Evolutionary conservation across 2,797 vertebrate genomes (phyloP), one percentile per base, ranked within the genome.

Genomic region (Cyprinodon diabolis): DNA sequence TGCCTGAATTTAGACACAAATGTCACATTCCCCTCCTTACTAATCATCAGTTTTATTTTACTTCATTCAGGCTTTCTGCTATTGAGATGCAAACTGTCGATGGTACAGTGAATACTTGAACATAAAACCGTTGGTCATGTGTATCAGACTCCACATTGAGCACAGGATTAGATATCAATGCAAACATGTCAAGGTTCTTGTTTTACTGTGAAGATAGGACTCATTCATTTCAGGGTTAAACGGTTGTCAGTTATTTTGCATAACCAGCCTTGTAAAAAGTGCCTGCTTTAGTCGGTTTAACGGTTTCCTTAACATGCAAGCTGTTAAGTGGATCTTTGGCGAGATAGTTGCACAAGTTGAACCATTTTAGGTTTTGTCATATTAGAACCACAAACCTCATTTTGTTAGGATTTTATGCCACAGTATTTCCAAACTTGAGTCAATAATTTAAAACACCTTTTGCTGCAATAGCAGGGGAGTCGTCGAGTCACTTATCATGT

Each of bases 1-100:
- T 68, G 63, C 66, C 78, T 76, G 63, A 40, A 40, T 40, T 43
- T 43, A 43, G 7, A 43, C 4, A 43, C 40, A 4, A 30, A 30
- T 30, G n/a, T 80, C 77, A 68, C 81, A 81, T 91, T 90, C 87
- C 66, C 74, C 56, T 84, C 69, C 49, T 23, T 0, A 1, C n/a
- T 12, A 73, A 30, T 76, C 83, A 81, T 89, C 85, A 71, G 68
- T 45, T 84, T 84, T 87, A 68, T 84, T 81, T 79, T 77, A 69
- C 72, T 84, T 68, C 74, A 40, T 72, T 68, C 62, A 79, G 74
- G 77, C 76, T 78, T 72, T 78, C 62, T 72, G 55, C 48, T 51
- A 37, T 43, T 69, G 45, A 75, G 10, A 69, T 47, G 13, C 54
- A 51, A 62, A 74, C 43, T 74, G 47, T 69, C 47, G 37, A 35